phyloP scores from a whole-genome alignment of 2,797 vertebrate genomes.

The Ceyx erithaca region DNA sequence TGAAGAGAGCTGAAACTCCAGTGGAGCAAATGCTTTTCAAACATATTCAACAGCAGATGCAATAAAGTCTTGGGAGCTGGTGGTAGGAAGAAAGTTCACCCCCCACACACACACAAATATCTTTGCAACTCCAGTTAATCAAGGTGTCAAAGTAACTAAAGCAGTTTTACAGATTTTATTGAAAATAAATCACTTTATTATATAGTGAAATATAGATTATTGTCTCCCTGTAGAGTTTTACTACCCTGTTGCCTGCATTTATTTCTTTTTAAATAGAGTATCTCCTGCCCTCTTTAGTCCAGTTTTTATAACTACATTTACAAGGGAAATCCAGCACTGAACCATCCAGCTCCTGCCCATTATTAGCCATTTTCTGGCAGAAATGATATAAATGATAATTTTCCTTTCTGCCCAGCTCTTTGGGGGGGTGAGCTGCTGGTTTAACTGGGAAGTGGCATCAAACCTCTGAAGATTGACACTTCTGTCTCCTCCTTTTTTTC shows the following conservation, averaged over 20 bases:
- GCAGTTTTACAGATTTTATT: slow-evolving; percentile 79
- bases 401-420: slow-evolving; percentile 81
- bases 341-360: slow-evolving; percentile 72
- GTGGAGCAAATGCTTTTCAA: slow-evolving; percentile 61
- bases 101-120: slow-evolving; percentile 57
- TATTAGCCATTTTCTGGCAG: slow-evolving; percentile 82
- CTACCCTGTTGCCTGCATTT: slow-evolving; percentile 48
- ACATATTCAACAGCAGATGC: slow-evolving; percentile 64
- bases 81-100: slow-evolving; percentile 56
- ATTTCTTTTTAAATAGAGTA: slow-evolving; percentile 76
- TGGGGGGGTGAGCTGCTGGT: slow-evolving; percentile 76
- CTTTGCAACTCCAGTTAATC: slow-evolving; percentile 77
- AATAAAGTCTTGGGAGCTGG: slow-evolving; percentile 59
- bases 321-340: slow-evolving; percentile 59
- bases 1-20: slow-evolving; percentile 58
- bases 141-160: slow-evolving; percentile 80
- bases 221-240: slow-evolving; percentile 68
- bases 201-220: slow-evolving; percentile 73
- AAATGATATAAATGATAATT: slow-evolving; percentile 78
- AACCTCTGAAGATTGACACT: slow-evolving; percentile 53
- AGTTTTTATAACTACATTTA: slow-evolving; percentile 81
- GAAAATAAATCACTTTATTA: slow-evolving; percentile 81
- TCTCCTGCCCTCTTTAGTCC: slow-evolving; percentile 89
- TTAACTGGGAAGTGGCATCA: slow-evolving; percentile 67
- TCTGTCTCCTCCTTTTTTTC: slow-evolving; percentile 7